Conservation (phyloP, 1,140 invertebrate species). For the Penaeus vannamei region DNA sequence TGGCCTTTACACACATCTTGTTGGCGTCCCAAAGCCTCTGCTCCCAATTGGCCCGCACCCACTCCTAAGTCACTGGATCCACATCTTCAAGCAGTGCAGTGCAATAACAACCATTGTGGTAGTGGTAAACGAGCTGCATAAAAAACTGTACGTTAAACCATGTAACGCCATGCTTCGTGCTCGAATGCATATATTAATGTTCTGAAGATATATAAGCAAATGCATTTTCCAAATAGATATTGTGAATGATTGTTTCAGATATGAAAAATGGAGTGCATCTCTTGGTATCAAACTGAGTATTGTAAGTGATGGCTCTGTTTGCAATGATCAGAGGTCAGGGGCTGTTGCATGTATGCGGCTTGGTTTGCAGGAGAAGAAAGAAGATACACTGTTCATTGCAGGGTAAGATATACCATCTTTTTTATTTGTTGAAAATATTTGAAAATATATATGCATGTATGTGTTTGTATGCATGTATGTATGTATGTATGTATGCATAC, state of each 20-base stretch:
- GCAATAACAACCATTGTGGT: constrained; percentile 44
- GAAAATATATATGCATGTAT: too few species aligned
- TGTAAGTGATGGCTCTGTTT: constrained; percentile 53
- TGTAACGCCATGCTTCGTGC: too few species aligned
- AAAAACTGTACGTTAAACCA: constrained; percentile 31
- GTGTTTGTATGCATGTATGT: too few species aligned
- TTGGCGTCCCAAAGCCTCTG: constrained; percentile 44
- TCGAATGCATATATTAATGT: not conserved
- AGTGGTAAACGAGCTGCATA: constrained; percentile 56
- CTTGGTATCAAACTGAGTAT: constrained; percentile 38
- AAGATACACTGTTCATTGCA: constrained; percentile 47
- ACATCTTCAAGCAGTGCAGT: not conserved
- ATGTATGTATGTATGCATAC: too few species aligned
- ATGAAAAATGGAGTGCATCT: constrained; percentile 40
- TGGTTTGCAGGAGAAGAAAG: constrained; percentile 17
- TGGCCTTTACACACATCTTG: constrained; percentile 38
- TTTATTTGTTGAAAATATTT: not conserved
- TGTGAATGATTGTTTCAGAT: constrained; percentile 10
- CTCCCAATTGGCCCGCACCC: constrained; percentile 29
- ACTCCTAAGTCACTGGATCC: constrained; percentile 46
- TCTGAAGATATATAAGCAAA: not conserved
- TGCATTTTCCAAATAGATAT: not conserved
- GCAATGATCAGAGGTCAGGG: constrained; percentile 56
- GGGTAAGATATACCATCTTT: not conserved
- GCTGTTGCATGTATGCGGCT: constrained; percentile 61